phyloP scores from a whole-genome alignment of 2,797 vertebrate genomes.

The Bovichtus variegatus region DNA sequence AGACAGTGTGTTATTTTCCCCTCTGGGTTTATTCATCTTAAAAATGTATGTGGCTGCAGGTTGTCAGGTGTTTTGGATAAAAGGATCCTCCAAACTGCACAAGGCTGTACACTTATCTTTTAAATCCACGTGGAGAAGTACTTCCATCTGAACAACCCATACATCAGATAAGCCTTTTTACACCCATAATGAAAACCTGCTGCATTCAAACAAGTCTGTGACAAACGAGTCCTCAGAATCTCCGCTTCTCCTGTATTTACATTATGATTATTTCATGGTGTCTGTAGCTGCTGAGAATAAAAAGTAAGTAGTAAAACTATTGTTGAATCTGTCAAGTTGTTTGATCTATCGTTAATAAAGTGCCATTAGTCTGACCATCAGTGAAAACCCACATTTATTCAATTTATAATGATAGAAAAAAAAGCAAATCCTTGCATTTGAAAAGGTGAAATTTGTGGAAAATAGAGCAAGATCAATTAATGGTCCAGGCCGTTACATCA shows the following conservation, averaged over 20 bases:
- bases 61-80: conserved; percentile 54
- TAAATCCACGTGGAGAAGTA: conserved; percentile 62
- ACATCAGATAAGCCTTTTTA: conserved; percentile 44
- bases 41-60: conserved; percentile 33
- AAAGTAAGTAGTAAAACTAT: background rate
- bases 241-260: background rate
- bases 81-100: conserved; percentile 50
- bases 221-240: conserved; percentile 2
- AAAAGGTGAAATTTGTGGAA: background rate
- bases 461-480: too few relatives aligned
- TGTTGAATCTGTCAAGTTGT: background rate
- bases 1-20: conserved; percentile 2
- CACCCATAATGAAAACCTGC: conserved; percentile 27
- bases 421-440: background rate
- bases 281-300: background rate
- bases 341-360: background rate
- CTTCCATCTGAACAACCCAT: conserved; percentile 51
- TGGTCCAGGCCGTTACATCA: too few relatives aligned
- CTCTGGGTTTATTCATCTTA: conserved; percentile 38
- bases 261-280: background rate
- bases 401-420: background rate
- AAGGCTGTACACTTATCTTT: conserved; percentile 54
- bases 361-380: background rate
- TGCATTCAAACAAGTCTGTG: background rate
- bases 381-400: too few relatives aligned